A percentile compares a stretch with the other conserved stretches of the same genome.
Conservation (phyloP, 2,113 vertebrate genomes). For the Caloenas nicobarica region DNA sequence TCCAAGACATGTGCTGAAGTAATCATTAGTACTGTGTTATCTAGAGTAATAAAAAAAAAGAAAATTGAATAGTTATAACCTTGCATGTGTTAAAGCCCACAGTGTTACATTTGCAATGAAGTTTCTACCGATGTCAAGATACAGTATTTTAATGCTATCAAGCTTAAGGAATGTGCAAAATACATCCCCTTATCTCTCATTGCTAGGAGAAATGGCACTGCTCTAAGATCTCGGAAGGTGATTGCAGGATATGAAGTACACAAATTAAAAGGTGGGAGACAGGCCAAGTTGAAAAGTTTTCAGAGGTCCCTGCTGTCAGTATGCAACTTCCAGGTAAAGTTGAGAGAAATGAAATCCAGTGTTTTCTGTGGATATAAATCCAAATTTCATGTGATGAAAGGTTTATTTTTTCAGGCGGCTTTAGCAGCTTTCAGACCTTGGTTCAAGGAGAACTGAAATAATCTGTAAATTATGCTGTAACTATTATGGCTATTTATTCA, state of each 20-base stretch:
- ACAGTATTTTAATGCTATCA: constrained; percentile 33
- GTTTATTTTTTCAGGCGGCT: not conserved
- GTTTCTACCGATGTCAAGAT: constrained; percentile 1
- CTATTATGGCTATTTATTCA: constrained; percentile 46
- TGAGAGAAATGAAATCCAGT: constrained; percentile 15
- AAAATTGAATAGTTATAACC: not conserved
- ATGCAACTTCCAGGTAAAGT: constrained; percentile 37
- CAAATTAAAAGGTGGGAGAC: constrained; percentile 8
- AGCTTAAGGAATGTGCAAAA: constrained; percentile 10
- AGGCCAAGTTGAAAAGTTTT: constrained; percentile 12
- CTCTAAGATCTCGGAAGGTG: constrained; percentile 6
- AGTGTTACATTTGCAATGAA: not conserved
- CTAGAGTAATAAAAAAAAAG: not conserved
- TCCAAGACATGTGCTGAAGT: not conserved
- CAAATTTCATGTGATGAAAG: not conserved
- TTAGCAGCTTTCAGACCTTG: constrained; percentile 37
- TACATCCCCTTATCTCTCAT: constrained; percentile 40
- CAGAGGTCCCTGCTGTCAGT: not conserved
- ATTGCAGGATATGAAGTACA: constrained; percentile 1
- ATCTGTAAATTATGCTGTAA: constrained; percentile 44
- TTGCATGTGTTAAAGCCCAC: not conserved
- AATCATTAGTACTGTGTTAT: not conserved
- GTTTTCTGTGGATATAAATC: constrained; percentile 25
- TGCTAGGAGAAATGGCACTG: constrained; percentile 9
- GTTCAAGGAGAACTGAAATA: constrained; percentile 45